Conservation (phyloP, 2,797 vertebrate genomes). For the Scolopax bukidnonensis region DNA sequence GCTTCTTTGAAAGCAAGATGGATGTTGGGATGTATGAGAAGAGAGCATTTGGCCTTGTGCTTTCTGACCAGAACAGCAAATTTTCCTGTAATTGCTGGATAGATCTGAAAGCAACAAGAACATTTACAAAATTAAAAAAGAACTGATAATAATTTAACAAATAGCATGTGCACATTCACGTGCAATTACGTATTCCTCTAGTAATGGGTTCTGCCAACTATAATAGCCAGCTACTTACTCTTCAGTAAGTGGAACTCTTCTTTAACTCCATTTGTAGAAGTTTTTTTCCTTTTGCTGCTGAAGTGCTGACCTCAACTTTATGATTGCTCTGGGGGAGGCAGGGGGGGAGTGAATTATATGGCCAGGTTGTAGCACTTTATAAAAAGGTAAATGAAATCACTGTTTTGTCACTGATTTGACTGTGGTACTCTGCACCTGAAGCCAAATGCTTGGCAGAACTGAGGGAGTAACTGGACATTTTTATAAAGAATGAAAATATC, state of each 20-base stretch:
- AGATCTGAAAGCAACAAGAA: neutral
- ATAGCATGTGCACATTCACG: neutral
- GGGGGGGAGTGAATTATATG: neutral
- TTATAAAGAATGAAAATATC: neutral
- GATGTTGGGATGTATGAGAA: neutral
- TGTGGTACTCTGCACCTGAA: neutral
- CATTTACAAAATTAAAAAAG: neutral
- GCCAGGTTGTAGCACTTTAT: neutral
- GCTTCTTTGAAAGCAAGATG: conserved; percentile 14
- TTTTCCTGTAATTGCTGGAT: neutral
- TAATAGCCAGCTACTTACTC: neutral
- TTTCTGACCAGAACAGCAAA: conserved; percentile 6
- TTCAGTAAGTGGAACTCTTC: neutral
- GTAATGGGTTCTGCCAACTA: neutral
- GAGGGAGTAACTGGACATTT: neutral
- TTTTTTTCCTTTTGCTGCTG: neutral
- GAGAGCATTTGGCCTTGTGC: neutral
- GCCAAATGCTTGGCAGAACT: neutral
- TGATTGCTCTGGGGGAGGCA: neutral
- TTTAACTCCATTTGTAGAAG: neutral
- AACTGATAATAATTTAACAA: neutral
- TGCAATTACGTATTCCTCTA: neutral
- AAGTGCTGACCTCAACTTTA: neutral
- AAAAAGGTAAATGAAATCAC: neutral
- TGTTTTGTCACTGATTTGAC: conserved; percentile 5